These are phyloP conservation scores for Conistra vaccinii DNA, from an alignment of 2,888 invertebrate genomes.

Conservation along the genomic window DNA sequence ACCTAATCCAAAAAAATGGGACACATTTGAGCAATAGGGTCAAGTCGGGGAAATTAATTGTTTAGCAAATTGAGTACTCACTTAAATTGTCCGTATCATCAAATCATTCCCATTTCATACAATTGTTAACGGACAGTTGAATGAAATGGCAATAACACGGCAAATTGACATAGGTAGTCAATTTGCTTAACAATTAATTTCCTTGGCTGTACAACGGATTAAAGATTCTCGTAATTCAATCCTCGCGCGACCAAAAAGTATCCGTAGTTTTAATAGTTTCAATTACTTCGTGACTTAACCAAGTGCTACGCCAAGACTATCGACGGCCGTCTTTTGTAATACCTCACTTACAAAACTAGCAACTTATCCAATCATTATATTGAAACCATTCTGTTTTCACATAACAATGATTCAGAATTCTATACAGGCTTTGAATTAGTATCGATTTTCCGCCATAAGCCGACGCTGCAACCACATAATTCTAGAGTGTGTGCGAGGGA, in stretches of 20 bases:
- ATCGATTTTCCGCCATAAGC: conserved; percentile 54
- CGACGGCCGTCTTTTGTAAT: background rate
- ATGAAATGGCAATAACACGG: background rate
- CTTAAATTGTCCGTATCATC: background rate
- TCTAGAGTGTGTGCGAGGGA: conserved; percentile 50
- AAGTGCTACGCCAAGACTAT: background rate
- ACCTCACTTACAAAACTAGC: background rate
- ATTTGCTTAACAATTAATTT: background rate
- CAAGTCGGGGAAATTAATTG: background rate
- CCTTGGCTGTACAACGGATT: background rate
- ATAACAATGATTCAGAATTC: conserved; percentile 33
- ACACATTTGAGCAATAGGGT: background rate
- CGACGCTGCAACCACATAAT: conserved; percentile 50
- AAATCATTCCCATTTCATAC: too few species aligned
- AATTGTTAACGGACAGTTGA: too few species aligned
- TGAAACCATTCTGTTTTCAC: conserved; percentile 3
- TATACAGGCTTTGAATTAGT: conserved; percentile 45
- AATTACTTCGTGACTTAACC: background rate
- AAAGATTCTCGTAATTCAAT: background rate
- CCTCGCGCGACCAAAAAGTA: background rate
- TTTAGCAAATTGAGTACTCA: background rate
- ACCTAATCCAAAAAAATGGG: background rate
- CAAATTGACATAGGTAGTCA: background rate
- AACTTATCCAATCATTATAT: background rate
- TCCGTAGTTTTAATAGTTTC: background rate